Evolutionary conservation across 2,888 invertebrate species (phyloP).

Genomic region (Cantharis rustica): DNA sequence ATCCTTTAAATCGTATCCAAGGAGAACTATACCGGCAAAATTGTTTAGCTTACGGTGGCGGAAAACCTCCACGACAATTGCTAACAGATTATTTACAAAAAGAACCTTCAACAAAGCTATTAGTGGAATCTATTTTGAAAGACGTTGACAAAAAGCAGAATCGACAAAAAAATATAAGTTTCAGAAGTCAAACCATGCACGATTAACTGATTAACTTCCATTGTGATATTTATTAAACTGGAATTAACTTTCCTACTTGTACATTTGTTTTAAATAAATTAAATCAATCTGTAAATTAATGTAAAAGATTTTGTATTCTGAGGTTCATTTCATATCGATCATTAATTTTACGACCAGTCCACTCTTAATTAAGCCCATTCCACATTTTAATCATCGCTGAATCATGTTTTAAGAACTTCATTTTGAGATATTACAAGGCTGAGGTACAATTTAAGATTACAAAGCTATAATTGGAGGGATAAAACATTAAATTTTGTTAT

Average conservation of each 20-base stretch:
- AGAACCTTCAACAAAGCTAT: conserved; percentile 73
- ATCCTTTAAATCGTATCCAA: conserved; percentile 76
- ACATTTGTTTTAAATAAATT: not conserved
- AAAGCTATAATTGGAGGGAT: no score
- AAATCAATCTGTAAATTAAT: not conserved
- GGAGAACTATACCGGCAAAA: conserved; percentile 80
- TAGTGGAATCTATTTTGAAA: conserved; percentile 80
- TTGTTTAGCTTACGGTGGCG: conserved; percentile 86
- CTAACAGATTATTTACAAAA: conserved; percentile 79
- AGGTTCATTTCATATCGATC: not conserved
- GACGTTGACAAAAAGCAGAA: conserved; percentile 64
- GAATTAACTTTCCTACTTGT: not conserved
- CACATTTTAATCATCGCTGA: no score
- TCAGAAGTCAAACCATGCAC: not conserved
- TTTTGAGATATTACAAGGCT: no score
- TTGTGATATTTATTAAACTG: not conserved
- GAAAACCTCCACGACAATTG: conserved; percentile 77
- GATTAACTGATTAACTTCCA: not conserved
- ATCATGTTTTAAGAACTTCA: no score
- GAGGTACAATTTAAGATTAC: no score
- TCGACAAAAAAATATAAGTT: not conserved
- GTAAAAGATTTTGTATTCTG: not conserved
- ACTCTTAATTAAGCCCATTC: no score
- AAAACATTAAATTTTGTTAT: no score
- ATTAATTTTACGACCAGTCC: no score